phyloP scores from a whole-genome alignment of 1,140 invertebrate species.

The Berghia stephanieae region DNA sequence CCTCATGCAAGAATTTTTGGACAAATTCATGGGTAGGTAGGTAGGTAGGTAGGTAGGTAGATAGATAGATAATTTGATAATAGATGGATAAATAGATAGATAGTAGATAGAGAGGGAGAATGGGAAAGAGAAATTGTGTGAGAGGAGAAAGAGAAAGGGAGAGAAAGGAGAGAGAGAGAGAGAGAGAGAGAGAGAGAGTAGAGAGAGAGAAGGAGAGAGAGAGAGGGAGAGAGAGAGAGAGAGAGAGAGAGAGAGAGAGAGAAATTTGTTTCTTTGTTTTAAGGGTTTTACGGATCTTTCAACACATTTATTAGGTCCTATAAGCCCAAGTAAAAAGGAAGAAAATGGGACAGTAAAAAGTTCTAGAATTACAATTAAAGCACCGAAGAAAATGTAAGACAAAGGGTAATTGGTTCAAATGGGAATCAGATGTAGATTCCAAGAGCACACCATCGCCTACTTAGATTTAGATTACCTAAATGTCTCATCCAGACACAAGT shows the following conservation, averaged over 20 bases:
- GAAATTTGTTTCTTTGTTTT: too few relatives aligned
- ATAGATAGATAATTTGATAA: background rate
- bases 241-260: background rate
- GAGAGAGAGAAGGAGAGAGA: background rate
- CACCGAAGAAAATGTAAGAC: too few relatives aligned
- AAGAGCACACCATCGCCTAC: too few relatives aligned
- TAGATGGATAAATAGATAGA: conserved; percentile 2
- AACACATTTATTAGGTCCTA: too few relatives aligned
- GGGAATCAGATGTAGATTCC: too few relatives aligned
- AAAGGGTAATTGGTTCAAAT: too few relatives aligned
- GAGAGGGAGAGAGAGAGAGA: background rate
- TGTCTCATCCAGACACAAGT: too few relatives aligned
- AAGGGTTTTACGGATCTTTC: too few relatives aligned
- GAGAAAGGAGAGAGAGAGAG: conserved; percentile 1
- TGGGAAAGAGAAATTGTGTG: background rate
- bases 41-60: background rate
- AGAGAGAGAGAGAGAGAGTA: background rate
- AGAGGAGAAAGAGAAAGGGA: conserved; percentile 14
- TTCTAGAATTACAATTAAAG: too few relatives aligned
- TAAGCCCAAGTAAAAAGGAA: too few relatives aligned
- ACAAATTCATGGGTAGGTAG: background rate
- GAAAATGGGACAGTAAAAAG: too few relatives aligned
- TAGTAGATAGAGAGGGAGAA: background rate
- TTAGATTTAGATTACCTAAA: too few relatives aligned
- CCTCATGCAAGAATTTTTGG: background rate